Percentiles rank a stretch among this genome's conserved stretches.
These are phyloP conservation scores for Herpetotheres cachinnans DNA, from an alignment of 2,113 vertebrate species.

Conservation along the genomic window DNA sequence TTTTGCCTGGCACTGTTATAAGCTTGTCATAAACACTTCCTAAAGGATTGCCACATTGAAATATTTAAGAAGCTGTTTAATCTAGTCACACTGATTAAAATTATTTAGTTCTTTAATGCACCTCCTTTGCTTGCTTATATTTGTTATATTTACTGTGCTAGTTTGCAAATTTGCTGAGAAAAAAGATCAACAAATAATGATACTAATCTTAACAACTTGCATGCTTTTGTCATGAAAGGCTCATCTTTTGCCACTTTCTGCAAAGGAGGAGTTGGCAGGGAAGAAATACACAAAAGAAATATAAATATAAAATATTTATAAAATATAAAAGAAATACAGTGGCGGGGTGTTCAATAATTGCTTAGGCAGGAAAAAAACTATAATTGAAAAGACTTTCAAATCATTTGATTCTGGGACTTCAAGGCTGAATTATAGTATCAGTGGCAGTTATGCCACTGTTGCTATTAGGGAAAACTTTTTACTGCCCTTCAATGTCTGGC, in stretches of 20 bases:
- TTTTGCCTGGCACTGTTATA: conserved; percentile 66
- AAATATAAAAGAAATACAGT: conserved; percentile 25
- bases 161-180: background rate
- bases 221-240: conserved; percentile 6
- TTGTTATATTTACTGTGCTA: conserved; percentile 3
- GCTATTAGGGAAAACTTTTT: background rate
- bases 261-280: background rate
- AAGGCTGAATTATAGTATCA: background rate
- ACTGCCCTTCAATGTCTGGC: background rate
- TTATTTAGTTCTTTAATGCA: conserved; percentile 33
- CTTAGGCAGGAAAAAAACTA: background rate
- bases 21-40: conserved; percentile 69
- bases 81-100: conserved; percentile 56
- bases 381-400: background rate
- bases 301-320: conserved; percentile 48
- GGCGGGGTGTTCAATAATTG: background rate
- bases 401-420: background rate
- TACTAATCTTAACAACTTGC: background rate
- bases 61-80: conserved; percentile 67
- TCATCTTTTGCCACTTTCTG: conserved; percentile 3
- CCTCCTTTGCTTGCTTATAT: background rate
- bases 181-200: conserved; percentile 22
- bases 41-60: conserved; percentile 61
- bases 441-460: background rate
- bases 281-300: conserved; percentile 27